A percentile compares a stretch with the other conserved stretches of the same genome.
Evolutionary conservation across 2,113 vertebrate genomes (phyloP).

Genomic region (Hepsetus odoe): DNA sequence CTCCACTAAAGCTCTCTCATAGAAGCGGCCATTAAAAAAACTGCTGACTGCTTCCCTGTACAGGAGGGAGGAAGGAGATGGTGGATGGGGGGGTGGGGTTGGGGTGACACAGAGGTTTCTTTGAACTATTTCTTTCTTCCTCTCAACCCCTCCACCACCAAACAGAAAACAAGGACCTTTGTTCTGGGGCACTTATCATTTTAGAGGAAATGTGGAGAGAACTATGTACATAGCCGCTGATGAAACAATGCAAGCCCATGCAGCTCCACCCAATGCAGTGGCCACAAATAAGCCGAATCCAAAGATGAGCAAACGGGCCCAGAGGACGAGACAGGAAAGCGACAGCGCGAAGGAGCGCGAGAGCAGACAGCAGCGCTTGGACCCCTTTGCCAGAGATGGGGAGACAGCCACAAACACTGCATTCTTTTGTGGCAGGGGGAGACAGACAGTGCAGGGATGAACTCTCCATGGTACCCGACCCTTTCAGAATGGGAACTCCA

Average conservation of each 20-base stretch:
- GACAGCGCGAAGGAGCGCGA: slow-evolving; percentile 48
- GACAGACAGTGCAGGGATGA: slow-evolving; percentile 68
- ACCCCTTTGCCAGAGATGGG: slow-evolving; percentile 70
- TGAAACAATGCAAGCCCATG: slow-evolving; percentile 54
- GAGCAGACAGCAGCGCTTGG: slow-evolving; percentile 72
- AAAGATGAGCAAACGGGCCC: slow-evolving; percentile 68
- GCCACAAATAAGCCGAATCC: slow-evolving; percentile 69
- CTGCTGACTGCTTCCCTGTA: slow-evolving; percentile 48
- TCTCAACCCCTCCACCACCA: slow-evolving; percentile 8
- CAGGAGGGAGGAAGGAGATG: slow-evolving; percentile 40
- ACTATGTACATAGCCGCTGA: slow-evolving; percentile 31
- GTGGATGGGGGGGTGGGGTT: neutral
- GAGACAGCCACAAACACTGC: slow-evolving; percentile 64
- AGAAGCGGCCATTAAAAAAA: slow-evolving; percentile 60
- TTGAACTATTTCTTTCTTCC: slow-evolving; percentile 51
- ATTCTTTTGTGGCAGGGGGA: slow-evolving; percentile 72
- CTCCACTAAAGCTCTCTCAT: slow-evolving; percentile 80
- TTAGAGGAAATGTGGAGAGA: slow-evolving; percentile 33
- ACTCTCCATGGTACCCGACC: slow-evolving; percentile 59
- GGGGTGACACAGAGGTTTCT: slow-evolving; percentile 38
- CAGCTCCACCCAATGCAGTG: slow-evolving; percentile 58
- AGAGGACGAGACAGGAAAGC: slow-evolving; percentile 63
- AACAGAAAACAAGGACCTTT: slow-evolving; percentile 50
- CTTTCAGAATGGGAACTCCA: slow-evolving; percentile 66
- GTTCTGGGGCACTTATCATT: slow-evolving; percentile 50